Evolutionary conservation across 2,113 vertebrate genomes (phyloP).

Genomic region (Theropithecus gelada): DNA sequence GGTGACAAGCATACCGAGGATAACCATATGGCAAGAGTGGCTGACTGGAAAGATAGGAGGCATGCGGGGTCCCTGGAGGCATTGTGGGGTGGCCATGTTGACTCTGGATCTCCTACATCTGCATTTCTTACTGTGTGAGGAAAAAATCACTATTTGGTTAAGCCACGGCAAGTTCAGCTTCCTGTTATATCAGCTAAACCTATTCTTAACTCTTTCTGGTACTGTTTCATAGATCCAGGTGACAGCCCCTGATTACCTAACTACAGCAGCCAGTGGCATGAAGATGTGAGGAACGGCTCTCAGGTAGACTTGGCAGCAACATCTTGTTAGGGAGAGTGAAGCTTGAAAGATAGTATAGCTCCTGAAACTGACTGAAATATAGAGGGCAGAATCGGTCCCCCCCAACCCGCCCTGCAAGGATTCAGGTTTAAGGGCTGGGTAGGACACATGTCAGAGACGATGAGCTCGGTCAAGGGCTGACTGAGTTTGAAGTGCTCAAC

Average conservation of each 20-base stretch:
- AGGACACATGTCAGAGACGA: neutral
- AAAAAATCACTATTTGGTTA: neutral
- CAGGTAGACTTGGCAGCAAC: neutral
- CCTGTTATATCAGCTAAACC: neutral
- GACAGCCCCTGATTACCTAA: neutral
- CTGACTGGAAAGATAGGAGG: neutral
- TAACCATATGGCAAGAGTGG: neutral
- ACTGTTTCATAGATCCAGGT: neutral
- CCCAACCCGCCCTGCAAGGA: neutral
- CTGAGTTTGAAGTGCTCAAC: neutral
- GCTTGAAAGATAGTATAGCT: neutral
- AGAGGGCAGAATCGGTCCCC: neutral
- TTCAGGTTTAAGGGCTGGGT: neutral
- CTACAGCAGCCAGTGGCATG: neutral
- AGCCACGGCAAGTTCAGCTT: neutral
- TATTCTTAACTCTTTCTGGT: neutral
- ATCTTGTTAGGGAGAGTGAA: neutral
- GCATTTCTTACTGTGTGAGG: neutral
- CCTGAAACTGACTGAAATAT: neutral
- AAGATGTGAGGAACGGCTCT: neutral
- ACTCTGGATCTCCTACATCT: neutral
- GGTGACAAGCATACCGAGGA: neutral
- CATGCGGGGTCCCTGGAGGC: neutral
- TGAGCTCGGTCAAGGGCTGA: too few relatives aligned
- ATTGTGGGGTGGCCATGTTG: neutral